Conservation (phyloP, 2,888 invertebrate species). For the Tridacna gigas region DNA sequence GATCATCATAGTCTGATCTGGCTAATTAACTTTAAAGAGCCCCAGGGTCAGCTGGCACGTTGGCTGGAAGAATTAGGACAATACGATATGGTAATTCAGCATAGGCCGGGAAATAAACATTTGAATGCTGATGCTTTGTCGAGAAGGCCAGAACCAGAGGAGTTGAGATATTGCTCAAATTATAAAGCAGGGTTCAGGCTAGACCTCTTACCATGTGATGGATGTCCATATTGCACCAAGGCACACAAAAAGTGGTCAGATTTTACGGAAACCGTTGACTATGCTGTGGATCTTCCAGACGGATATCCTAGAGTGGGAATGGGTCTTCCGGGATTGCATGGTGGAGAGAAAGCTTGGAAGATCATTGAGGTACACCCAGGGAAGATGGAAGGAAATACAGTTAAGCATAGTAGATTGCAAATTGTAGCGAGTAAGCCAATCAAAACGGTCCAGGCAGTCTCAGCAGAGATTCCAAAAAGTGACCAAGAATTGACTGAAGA, state of each 20-base stretch:
- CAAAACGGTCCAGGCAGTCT: too few relatives aligned
- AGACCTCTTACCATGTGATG: slow-evolving; percentile 26
- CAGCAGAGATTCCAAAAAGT: too few relatives aligned
- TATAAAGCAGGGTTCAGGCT: background rate
- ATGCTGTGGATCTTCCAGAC: slow-evolving; percentile 1
- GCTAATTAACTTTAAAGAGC: too few relatives aligned
- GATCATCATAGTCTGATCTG: slow-evolving; percentile 61
- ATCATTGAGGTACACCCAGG: too few relatives aligned
- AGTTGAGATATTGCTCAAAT: too few relatives aligned
- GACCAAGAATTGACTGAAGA: too few relatives aligned
- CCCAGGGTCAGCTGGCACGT: slow-evolving; percentile 56
- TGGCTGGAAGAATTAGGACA: slow-evolving; percentile 65
- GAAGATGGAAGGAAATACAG: too few relatives aligned
- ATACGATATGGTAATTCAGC: slow-evolving; percentile 54
- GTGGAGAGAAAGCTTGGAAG: too few relatives aligned
- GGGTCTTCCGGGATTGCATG: too few relatives aligned
- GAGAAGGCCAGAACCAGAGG: background rate
- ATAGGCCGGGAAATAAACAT: slow-evolving; percentile 40
- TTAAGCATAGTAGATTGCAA: too few relatives aligned
- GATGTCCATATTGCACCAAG: slow-evolving; percentile 36
- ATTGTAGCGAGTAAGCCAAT: too few relatives aligned
- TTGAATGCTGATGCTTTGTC: slow-evolving; percentile 35
- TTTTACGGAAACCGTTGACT: slow-evolving; percentile 25
- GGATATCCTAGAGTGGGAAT: too few relatives aligned
- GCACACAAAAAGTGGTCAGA: slow-evolving; percentile 32